Percentiles rank a stretch among this genome's conserved stretches.
Conservation (phyloP, 1,140 invertebrate genomes). For the Bathynomus jamesi region DNA sequence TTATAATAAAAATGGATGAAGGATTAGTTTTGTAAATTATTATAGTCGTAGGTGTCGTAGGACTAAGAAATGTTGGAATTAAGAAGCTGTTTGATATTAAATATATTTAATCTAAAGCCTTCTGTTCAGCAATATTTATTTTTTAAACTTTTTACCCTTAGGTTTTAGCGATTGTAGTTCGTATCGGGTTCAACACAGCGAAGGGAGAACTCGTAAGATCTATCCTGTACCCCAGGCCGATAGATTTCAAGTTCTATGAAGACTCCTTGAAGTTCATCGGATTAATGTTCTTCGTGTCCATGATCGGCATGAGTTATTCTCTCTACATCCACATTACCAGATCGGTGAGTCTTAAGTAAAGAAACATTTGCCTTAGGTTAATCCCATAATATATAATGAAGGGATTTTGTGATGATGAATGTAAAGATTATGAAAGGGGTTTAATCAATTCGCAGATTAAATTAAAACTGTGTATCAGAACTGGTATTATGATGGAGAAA, state of each 20-base stretch:
- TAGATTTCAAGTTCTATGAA: slow-evolving; percentile 53
- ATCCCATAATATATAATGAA: background rate
- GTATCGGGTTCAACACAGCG: slow-evolving; percentile 53
- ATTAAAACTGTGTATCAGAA: background rate
- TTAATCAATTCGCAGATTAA: background rate
- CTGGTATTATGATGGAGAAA: background rate
- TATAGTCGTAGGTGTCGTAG: no score
- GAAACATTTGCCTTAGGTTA: background rate
- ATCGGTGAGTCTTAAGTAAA: slow-evolving; percentile 34
- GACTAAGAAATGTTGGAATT: no score
- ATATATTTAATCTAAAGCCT: no score
- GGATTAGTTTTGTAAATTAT: no score
- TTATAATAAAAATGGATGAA: no score
- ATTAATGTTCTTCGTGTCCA: slow-evolving; percentile 47
- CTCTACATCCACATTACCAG: slow-evolving; percentile 42
- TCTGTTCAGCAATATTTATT: no score
- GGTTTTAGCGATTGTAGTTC: slow-evolving; percentile 51
- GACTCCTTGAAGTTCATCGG: slow-evolving; percentile 52
- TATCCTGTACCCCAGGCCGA: slow-evolving; percentile 54
- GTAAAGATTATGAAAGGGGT: background rate
- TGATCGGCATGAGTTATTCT: slow-evolving; percentile 49
- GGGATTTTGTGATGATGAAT: background rate
- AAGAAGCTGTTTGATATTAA: no score
- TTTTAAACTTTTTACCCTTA: slow-evolving; percentile 29
- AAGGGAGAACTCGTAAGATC: slow-evolving; percentile 56